Base-by-base conservation (phyloP, 1,140 invertebrate genomes). In the Heterodera schachtii region DNA sequence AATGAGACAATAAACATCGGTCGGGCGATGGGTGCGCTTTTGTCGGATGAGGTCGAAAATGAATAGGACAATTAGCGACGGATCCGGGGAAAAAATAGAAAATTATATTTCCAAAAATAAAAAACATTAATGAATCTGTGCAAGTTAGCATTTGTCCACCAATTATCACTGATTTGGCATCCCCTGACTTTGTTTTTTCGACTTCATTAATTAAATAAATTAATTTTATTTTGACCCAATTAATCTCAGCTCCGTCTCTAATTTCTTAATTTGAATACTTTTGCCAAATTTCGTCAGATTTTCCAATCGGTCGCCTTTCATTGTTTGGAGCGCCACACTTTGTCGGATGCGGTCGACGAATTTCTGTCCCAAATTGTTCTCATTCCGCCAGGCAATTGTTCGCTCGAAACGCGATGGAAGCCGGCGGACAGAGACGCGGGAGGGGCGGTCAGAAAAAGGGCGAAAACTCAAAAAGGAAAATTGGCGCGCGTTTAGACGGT, bases 351-450 rank as follows among this genome's bases (percentile, higher is more conserved):
- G 9, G 83, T 86, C 13, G 84, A 86, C 43, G 86, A 87, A 31
- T 85, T 85, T 77, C 49, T 85, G 9, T 85, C 90, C 19, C 85
- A 87, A 21, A 83, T 88, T 19, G 88, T 90, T 9, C 87, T 91
- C 9, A 85, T 91, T 57, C 91, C 91, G 49, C 91, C 91, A 46
- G 89, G 87, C 47, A 91, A 90, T 79, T 92, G 91, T 90, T 87
- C 90, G 82, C 86, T 91, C 11, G 85, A 85, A 21, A 80, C 84
- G 0, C 81, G 85, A 60, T 86, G 85, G 85, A 74, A 76, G n/a
- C 84, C 86, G 4, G 52, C 84, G 19, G 84, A 84, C 21, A 64
- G 73, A 19, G 81, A 78, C 8, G 84, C 78, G 47, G 69, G 44
- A 79, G 84, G 57, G 57, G 73, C 44, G 21, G 71, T 69, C 6